These are phyloP conservation scores for Panurus biarmicus DNA, from an alignment of 2,113 vertebrate species.

Conservation along the genomic window DNA sequence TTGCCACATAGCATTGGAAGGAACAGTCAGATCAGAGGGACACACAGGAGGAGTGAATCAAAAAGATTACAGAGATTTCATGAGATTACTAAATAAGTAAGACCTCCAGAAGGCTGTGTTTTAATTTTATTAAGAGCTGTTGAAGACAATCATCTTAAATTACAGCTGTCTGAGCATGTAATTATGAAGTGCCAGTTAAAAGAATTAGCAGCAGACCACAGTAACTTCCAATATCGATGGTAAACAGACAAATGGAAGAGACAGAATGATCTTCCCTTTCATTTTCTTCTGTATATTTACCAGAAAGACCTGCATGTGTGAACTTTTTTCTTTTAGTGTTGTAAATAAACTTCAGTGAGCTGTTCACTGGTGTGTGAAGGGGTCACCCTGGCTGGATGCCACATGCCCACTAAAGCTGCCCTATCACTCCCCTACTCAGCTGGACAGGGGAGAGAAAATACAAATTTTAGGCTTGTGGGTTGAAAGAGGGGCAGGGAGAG, in stretches of 20 bases:
- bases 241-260: neutral
- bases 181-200: neutral
- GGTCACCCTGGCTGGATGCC: neutral
- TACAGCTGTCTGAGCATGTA: neutral
- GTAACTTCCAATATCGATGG: neutral
- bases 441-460: neutral
- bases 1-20: neutral
- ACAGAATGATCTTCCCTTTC: neutral
- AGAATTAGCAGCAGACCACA: neutral
- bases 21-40: neutral
- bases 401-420: neutral
- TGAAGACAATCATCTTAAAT: neutral
- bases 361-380: neutral
- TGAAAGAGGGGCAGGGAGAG: neutral
- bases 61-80: neutral
- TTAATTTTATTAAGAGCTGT: neutral
- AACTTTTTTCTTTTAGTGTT: neutral
- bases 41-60: neutral
- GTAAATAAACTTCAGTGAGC: neutral
- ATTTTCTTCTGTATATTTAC: neutral
- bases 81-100: neutral
- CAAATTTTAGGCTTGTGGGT: neutral
- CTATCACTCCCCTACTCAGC: neutral
- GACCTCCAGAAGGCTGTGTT: neutral
- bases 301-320: neutral